These are phyloP conservation scores for Machaerirhynchus nigripectus DNA, from an alignment of 2,113 vertebrate species.

Conservation along the genomic window DNA sequence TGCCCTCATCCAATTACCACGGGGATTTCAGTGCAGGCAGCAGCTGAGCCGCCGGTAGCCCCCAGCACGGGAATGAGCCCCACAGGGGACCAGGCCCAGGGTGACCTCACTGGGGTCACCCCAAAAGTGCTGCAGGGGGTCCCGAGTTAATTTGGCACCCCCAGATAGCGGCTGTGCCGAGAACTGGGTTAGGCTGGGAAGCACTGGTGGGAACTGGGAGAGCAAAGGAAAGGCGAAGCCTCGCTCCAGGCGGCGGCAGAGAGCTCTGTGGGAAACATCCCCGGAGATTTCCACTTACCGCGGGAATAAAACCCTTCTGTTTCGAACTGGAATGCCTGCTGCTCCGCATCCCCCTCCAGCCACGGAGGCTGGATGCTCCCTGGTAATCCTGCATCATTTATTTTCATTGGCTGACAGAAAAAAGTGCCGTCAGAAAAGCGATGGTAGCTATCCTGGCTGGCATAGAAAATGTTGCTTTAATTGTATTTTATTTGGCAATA, in stretches of 20 bases:
- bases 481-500: constrained; percentile 51
- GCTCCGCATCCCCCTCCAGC: constrained; percentile 13
- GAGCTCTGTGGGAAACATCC: not conserved
- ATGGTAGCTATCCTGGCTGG: constrained; percentile 8
- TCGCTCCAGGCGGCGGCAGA: not conserved
- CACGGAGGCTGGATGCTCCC: constrained; percentile 4
- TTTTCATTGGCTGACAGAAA: constrained; percentile 46
- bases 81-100: not conserved
- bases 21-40: constrained; percentile 70
- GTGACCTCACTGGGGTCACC: not conserved
- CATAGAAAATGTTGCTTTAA: constrained; percentile 39
- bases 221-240: not conserved
- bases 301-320: constrained; percentile 1
- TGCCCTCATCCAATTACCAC: constrained; percentile 76
- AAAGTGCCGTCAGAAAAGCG: constrained; percentile 24
- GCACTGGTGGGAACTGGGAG: not conserved
- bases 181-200: not conserved
- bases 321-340: not conserved
- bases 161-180: accelerated
- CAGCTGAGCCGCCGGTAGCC: constrained; percentile 39
- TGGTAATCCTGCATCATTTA: constrained; percentile 9
- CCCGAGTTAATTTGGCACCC: not conserved
- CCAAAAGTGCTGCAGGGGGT: not conserved
- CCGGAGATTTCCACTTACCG: not conserved
- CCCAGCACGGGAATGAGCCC: not conserved